These are phyloP conservation scores for Connochaetes taurinus DNA, from an alignment of 2,113 vertebrate genomes.

Conservation along the genomic window DNA sequence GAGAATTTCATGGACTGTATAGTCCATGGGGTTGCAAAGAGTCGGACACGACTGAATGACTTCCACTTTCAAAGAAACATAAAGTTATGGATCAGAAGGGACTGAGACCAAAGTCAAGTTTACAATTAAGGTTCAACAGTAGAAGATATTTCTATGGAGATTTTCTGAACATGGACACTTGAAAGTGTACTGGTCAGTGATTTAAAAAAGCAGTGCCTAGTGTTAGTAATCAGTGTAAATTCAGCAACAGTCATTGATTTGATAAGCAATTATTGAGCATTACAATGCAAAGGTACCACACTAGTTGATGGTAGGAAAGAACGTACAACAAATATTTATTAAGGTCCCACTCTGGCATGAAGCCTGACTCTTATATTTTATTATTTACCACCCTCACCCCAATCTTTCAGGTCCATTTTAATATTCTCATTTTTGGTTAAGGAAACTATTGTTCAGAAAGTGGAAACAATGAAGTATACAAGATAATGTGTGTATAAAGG, in stretches of 20 bases:
- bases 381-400: not conserved
- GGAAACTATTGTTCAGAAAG: not conserved
- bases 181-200: not conserved
- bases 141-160: not conserved
- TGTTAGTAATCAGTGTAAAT: not conserved
- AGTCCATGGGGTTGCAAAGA: not conserved
- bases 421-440: not conserved
- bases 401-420: not conserved
- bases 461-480: not conserved
- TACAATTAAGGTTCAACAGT: not conserved
- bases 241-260: not conserved
- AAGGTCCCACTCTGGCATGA: not conserved
- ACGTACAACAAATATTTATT: not conserved
- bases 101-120: not conserved
- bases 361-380: not conserved
- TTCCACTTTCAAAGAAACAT: not conserved
- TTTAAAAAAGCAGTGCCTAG: not conserved
- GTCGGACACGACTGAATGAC: accelerated
- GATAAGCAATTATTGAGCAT: not conserved
- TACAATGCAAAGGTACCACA: not conserved
- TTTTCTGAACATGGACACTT: not conserved
- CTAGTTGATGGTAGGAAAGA: not conserved
- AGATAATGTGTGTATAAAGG: not conserved
- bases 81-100: not conserved
- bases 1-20: not conserved